Conservation (phyloP, 2,113 vertebrate species). For the Empidonax alnorum region DNA sequence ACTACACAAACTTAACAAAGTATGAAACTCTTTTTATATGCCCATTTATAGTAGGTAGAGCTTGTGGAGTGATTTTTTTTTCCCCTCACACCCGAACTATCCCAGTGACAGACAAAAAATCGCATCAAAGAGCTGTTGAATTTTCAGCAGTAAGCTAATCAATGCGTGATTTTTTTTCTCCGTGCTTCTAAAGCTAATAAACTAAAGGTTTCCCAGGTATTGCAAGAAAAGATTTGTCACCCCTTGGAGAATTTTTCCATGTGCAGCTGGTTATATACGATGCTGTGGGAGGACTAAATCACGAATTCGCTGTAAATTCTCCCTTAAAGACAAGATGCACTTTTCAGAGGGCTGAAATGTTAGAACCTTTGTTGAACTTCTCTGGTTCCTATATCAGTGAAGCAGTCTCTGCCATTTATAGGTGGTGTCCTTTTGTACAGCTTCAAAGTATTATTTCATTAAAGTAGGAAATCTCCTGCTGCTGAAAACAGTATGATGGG, state of each 20-base stretch:
- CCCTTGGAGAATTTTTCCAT: slow-evolving; percentile 17
- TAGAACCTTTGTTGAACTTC: neutral
- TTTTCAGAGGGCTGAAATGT: neutral
- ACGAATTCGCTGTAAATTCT: neutral
- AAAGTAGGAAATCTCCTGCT: neutral
- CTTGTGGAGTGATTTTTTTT: neutral
- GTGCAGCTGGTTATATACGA: neutral
- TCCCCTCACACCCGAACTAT: neutral
- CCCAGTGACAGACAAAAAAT: neutral
- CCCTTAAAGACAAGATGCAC: neutral
- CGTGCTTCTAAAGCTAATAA: neutral
- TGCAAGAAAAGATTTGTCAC: neutral
- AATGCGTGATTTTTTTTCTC: neutral
- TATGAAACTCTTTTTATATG: neutral
- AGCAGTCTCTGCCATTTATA: neutral
- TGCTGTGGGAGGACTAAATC: slow-evolving; percentile 9
- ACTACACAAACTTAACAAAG: neutral
- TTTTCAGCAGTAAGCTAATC: slow-evolving; percentile 20
- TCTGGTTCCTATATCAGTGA: neutral
- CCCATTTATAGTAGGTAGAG: neutral
- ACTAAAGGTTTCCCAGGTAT: slow-evolving; percentile 1
- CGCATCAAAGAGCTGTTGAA: neutral
- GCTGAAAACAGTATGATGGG: neutral
- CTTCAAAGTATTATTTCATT: neutral
- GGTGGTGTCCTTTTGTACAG: neutral